These are phyloP conservation scores for Xylota sylvarum DNA, from an alignment of 2,888 invertebrate species.

Conservation along the genomic window DNA sequence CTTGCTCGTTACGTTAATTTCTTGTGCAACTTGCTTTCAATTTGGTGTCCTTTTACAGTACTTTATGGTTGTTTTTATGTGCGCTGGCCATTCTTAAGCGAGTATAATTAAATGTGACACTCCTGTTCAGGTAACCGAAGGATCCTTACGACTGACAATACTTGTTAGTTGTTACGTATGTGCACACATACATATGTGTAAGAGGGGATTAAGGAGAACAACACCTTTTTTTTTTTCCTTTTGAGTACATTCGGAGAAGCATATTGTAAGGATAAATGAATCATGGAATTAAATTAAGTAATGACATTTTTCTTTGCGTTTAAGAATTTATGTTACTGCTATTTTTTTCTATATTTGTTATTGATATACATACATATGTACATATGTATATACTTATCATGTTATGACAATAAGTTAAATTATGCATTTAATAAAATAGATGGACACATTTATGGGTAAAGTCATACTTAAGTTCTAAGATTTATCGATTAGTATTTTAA, in stretches of 20 bases:
- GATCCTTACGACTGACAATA: constrained; percentile 42
- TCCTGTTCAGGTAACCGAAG: constrained; percentile 42
- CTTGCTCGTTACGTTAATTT: constrained; percentile 73
- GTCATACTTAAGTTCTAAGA: no score
- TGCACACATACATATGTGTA: not conserved
- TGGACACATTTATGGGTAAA: no score
- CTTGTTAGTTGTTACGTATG: constrained; percentile 37
- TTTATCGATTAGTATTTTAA: no score
- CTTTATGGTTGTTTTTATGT: constrained; percentile 62
- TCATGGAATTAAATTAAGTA: not conserved
- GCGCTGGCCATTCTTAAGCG: constrained; percentile 63
- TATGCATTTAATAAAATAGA: not conserved
- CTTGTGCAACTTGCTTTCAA: constrained; percentile 72
- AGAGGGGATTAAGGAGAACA: not conserved
- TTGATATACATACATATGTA: not conserved
- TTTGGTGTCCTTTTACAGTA: constrained; percentile 70
- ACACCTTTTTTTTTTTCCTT: not conserved
- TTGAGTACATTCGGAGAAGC: not conserved
- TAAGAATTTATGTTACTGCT: constrained; percentile 1
- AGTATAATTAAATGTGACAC: constrained; percentile 69
- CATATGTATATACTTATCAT: not conserved
- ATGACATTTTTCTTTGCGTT: not conserved
- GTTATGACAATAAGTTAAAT: not conserved
- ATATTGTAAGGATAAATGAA: not conserved
- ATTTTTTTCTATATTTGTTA: not conserved